Conservation (phyloP, 2,888 invertebrate species). For the Drosophila nigricruria region DNA sequence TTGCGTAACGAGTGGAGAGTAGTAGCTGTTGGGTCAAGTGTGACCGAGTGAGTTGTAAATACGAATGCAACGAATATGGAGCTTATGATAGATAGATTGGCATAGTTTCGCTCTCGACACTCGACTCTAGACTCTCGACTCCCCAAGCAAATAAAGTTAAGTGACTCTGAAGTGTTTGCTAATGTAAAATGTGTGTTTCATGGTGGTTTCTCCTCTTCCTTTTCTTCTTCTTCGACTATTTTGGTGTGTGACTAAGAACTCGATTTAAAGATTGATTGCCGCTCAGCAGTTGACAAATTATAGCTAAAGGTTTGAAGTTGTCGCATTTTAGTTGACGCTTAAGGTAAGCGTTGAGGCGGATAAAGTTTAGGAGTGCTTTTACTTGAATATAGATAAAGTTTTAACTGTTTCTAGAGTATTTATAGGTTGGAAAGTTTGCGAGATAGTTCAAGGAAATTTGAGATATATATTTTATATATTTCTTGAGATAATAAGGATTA, state of each 20-base stretch:
- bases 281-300: conserved; percentile 32
- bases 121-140: conserved; percentile 29
- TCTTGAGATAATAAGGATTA: not conserved
- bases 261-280: conserved; percentile 54
- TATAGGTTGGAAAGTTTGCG: not conserved
- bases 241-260: conserved; percentile 7
- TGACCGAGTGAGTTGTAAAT: conserved; percentile 75
- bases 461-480: not conserved
- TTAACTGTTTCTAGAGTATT: not conserved
- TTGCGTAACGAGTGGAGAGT: conserved; percentile 49
- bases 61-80: conserved; percentile 32
- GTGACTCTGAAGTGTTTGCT: conserved; percentile 67
- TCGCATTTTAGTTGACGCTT: not conserved
- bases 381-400: not conserved
- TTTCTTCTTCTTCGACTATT: not conserved
- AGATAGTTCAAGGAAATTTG: no score
- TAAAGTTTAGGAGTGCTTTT: not conserved
- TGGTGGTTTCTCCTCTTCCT: not conserved
- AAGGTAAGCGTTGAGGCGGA: not conserved
- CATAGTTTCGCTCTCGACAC: conserved; percentile 31
- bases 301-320: not conserved
- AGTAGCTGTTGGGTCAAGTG: conserved; percentile 62
- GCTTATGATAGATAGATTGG: conserved; percentile 64
- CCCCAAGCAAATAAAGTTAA: conserved; percentile 75
- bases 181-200: conserved; percentile 61